phyloP scores from a whole-genome alignment of 2,797 vertebrate genomes.

The Sebastes vulpes region DNA sequence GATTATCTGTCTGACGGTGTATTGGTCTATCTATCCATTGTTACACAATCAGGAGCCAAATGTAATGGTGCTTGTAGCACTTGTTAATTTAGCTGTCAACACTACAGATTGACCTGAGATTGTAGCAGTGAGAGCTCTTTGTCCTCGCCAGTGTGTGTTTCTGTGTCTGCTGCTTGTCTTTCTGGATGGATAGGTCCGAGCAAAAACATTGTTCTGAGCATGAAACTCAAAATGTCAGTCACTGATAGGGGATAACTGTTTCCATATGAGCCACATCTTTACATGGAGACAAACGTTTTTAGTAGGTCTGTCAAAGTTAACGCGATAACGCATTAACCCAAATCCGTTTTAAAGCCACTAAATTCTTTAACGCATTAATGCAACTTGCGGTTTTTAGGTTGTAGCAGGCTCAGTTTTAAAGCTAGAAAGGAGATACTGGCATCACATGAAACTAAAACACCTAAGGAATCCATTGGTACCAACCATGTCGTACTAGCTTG shows the following conservation, averaged over 20 bases:
- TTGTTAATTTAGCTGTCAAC: conserved; percentile 76
- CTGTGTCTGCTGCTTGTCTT: conserved; percentile 20
- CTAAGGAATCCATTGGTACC: too few relatives aligned
- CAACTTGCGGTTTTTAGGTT: not conserved
- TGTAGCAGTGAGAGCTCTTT: conserved; percentile 48
- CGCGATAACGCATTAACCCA: not conserved
- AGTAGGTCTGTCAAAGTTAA: not conserved
- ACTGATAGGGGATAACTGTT: not conserved
- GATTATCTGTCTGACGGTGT: conserved; percentile 25
- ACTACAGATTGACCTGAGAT: conserved; percentile 64
- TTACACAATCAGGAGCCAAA: conserved; percentile 34
- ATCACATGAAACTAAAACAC: too few relatives aligned
- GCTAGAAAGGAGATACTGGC: too few relatives aligned
- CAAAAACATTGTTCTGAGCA: conserved; percentile 19
- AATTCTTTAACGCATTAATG: not conserved
- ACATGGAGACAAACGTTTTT: not conserved
- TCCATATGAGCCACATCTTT: not conserved
- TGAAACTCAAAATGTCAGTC: conserved; percentile 26
- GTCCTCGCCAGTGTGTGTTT: conserved; percentile 23
- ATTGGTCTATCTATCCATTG: conserved; percentile 34
- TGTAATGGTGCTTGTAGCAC: conserved; percentile 50
- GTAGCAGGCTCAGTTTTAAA: too few relatives aligned
- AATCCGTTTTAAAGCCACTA: too few relatives aligned
- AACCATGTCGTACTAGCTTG: too few relatives aligned
- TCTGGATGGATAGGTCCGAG: conserved; percentile 3